phyloP scores from a whole-genome alignment of 2,797 vertebrate genomes.

The Gadopsis bispinosus region DNA sequence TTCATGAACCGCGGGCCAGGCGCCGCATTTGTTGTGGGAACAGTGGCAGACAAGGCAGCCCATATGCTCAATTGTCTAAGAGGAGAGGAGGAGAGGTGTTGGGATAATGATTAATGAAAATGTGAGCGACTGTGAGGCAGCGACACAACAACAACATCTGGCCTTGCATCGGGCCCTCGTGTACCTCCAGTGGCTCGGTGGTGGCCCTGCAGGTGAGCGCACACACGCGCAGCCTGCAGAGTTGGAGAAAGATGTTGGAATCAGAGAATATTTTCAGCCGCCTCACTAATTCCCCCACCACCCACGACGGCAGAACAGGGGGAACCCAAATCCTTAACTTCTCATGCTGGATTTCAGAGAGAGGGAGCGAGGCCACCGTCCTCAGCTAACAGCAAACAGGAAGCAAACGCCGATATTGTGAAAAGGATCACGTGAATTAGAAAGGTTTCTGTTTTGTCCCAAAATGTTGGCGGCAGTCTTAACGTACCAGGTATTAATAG shows the following conservation, averaged over 20 bases:
- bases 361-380: too few relatives aligned
- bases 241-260: slow-evolving; percentile 3
- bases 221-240: slow-evolving; percentile 2
- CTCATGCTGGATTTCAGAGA: too few relatives aligned
- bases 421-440: too few relatives aligned
- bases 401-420: too few relatives aligned
- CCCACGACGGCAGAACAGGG: too few relatives aligned
- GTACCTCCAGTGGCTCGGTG: slow-evolving; percentile 18
- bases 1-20: slow-evolving; percentile 49
- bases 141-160: slow-evolving; percentile 66
- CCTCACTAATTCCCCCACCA: neutral
- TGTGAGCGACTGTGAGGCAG: slow-evolving; percentile 40
- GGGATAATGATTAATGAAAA: slow-evolving; percentile 57
- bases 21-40: slow-evolving; percentile 25
- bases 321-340: too few relatives aligned
- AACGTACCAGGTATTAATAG: too few relatives aligned
- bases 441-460: too few relatives aligned
- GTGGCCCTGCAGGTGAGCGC: slow-evolving; percentile 19
- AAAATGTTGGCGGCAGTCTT: too few relatives aligned
- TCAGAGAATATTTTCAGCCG: neutral
- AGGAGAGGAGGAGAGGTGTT: slow-evolving; percentile 29
- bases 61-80: slow-evolving; percentile 53
- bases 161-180: slow-evolving; percentile 16
- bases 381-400: too few relatives aligned
- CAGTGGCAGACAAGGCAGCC: slow-evolving; percentile 37